Evolutionary conservation across 2,888 invertebrate species (phyloP).

Genomic region (Odontothrips loti): DNA sequence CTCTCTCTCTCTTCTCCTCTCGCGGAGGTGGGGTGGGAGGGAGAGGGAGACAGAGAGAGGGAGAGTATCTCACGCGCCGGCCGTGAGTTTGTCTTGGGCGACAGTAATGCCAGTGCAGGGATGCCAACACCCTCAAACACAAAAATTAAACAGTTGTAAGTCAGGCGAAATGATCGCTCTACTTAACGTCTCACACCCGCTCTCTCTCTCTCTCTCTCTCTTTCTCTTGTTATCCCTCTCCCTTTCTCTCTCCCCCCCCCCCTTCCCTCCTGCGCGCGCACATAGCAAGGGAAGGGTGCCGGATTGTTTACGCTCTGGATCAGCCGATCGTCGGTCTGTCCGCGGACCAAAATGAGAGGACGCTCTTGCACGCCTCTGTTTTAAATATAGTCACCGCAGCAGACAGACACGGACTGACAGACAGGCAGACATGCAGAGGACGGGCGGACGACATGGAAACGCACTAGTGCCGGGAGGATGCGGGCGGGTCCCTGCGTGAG

Average conservation of each 20-base stretch:
- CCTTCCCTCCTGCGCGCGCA: too few relatives aligned
- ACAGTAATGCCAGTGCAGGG: neutral
- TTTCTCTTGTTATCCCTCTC: neutral
- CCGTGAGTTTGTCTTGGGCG: neutral
- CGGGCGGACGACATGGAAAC: neutral
- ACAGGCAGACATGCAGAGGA: neutral
- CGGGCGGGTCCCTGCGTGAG: too few relatives aligned
- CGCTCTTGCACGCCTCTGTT: neutral
- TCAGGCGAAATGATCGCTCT: neutral
- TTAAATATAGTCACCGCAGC: neutral
- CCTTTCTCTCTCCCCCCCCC: too few relatives aligned
- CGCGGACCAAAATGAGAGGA: neutral
- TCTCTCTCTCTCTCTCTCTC: neutral
- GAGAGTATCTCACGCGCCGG: neutral
- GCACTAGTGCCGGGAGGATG: neutral
- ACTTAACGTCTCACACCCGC: neutral
- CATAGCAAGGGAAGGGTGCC: too few relatives aligned
- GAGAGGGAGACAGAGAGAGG: neutral
- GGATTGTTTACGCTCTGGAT: neutral
- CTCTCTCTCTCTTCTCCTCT: neutral
- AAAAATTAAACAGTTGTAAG: neutral
- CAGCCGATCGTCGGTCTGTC: neutral
- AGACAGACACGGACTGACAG: too few relatives aligned
- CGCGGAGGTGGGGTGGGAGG: neutral
- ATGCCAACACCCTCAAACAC: constrained; percentile 7